Base-by-base conservation (phyloP, 2,888 invertebrate species). In the Spisula subtruncata region DNA sequence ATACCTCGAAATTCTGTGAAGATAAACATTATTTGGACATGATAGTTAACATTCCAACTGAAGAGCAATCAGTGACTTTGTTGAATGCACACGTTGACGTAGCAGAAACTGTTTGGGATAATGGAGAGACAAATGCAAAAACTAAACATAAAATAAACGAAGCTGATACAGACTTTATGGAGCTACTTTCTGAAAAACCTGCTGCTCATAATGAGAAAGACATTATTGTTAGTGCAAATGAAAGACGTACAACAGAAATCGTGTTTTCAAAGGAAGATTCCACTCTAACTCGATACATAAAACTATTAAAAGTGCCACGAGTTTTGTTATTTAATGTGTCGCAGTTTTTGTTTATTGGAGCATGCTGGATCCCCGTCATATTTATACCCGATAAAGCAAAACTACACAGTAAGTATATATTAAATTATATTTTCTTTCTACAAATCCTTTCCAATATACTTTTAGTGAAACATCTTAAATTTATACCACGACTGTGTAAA, bases 291-390 rank as follows among this genome's bases (percentile, higher is more conserved):
- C 60, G 25, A 66, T 83, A 66, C 25, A 18, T 83, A 4, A 46
- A 29, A 1, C 10, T 91, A 25, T 80, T 89, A n/a, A 83, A 66
- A 54, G 81, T 46, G 10, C 25, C n/a, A 54, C 56, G 79, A 10
- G 99, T 99, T 96, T 97, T 99, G 87, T 97, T 99, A 48, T 97
- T 99, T 80, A 98, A 98, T 2, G 94, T 98, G 35, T 98, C 99
- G 93, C 99, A 99, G 35, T 98, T 99, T 95, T 97, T 99, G 91
- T 99, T 99, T 0, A 98, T 99, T 98, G 98, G 99, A 97, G 96
- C 96, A 12, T 99, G 99, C 97, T 99, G 99, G 96, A 98, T 99
- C 18, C 99, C 99, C 0, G 99, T 98, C 96, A 98, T 98, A 97
- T 99, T 98, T 95, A 97, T 98, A 87, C 98, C 99, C 32, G 97